Evolutionary conservation across 2,888 invertebrate genomes (phyloP).

Genomic region (Ormia ochracea): DNA sequence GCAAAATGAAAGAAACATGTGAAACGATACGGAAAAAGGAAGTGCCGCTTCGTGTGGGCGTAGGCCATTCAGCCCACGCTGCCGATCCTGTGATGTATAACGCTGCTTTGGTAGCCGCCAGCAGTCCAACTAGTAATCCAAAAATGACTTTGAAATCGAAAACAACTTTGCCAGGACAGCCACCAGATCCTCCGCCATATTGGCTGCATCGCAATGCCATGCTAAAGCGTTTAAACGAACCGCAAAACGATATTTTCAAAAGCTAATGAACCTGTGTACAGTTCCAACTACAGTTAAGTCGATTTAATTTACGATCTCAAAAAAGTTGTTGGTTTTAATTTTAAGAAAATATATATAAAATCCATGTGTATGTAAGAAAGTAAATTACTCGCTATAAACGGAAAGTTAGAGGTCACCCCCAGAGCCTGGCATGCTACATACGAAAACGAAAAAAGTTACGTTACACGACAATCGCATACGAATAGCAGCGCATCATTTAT

Average conservation of each 20-base stretch:
- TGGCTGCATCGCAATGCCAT: slow-evolving; percentile 78
- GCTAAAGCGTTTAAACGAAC: slow-evolving; percentile 77
- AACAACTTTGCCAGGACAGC: slow-evolving; percentile 76
- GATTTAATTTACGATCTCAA: slow-evolving; percentile 57
- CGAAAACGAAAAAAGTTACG: too few species aligned
- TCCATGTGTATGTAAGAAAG: slow-evolving; percentile 1
- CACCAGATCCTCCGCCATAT: slow-evolving; percentile 77
- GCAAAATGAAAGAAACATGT: slow-evolving; percentile 87
- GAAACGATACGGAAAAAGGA: slow-evolving; percentile 81
- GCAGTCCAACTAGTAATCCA: slow-evolving; percentile 68
- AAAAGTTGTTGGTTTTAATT: slow-evolving; percentile 61
- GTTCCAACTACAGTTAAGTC: slow-evolving; percentile 54
- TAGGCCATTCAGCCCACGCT: slow-evolving; percentile 73
- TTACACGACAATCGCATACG: too few species aligned
- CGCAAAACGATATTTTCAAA: slow-evolving; percentile 78
- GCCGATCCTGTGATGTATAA: slow-evolving; percentile 77
- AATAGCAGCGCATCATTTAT: too few species aligned
- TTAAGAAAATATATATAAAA: not conserved
- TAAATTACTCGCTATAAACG: not conserved
- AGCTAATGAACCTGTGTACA: slow-evolving; percentile 76
- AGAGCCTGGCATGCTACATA: too few species aligned
- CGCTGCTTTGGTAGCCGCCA: slow-evolving; percentile 68
- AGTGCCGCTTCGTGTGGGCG: slow-evolving; percentile 71
- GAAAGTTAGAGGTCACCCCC: not conserved
- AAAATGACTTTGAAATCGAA: slow-evolving; percentile 80